Evolutionary conservation across 2,888 invertebrate genomes (phyloP), one percentile per base, ranked within the genome.

Genomic region (Leptopterna dolabrata): DNA sequence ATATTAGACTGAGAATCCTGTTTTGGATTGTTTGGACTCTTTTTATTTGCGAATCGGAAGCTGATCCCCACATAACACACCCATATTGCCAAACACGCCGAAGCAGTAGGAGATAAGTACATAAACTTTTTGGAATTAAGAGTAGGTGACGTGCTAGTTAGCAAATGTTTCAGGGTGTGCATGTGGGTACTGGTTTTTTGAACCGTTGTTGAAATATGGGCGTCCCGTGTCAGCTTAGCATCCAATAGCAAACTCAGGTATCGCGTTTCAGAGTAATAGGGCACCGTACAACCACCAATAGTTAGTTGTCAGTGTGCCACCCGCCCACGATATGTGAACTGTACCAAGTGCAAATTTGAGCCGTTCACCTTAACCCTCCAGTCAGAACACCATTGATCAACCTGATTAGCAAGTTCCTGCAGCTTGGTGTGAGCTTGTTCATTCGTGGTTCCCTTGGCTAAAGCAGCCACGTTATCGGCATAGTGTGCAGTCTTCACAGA

Each of bases 21-120:
- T 80, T 80, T 80, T 82, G 82, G n/a, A 82, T 11, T 19, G 82
- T 82, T 63, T 82, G 82, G 43, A 82, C 36, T 82, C 63, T 82
- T 16, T 63, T 82, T n/a, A 82, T 82, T 63, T 82, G 55, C 7
- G 84, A 84, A 27, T 84, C 84, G 0, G 84, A 84, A 13, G 84
- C 84, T 24, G 84, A 84, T 30, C 41, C n/a, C 70, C 84, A 84
- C 1, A 84, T 84, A 14, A 45, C 71, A 24, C 84, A 36, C 36
- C 84, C 70, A 43, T 36, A 84, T 41, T 84, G 84, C 84, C 84
- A 84, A 29, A 71, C 45, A 45, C 71, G 84, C 0, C 73, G 63
- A 13, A 71, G n/a, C 16, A 84, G 24, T 16, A 45, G 41, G 70
- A 84, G 41, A 36, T 36, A 36, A 4, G 29, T 84, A 84, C 43